These are phyloP conservation scores for Tenthredo mesomela DNA, from an alignment of 2,888 invertebrate genomes.

Conservation along the genomic window DNA sequence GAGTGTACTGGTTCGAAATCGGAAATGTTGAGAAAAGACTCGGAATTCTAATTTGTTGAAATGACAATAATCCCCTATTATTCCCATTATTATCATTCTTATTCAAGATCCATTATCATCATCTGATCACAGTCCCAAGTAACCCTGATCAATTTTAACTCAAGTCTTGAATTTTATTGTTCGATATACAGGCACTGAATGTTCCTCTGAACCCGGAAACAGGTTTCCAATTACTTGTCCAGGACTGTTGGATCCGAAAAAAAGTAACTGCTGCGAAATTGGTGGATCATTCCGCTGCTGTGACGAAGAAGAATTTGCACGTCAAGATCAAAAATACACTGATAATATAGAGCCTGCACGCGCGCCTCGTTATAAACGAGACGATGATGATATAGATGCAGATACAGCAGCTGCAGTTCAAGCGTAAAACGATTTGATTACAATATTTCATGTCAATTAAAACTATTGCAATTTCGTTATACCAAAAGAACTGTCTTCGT, in stretches of 20 bases:
- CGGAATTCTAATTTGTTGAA: not conserved
- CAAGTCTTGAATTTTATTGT: not conserved
- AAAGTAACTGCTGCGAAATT: not conserved
- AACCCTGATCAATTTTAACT: not conserved
- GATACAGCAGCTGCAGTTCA: no score
- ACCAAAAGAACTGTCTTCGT: no score
- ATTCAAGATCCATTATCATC: not conserved
- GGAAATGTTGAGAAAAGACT: not conserved
- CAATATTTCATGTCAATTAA: not conserved
- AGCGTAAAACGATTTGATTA: not conserved
- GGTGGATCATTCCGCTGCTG: constrained; percentile 59
- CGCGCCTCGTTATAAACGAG: not conserved
- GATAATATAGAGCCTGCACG: not conserved
- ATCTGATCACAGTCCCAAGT: not conserved
- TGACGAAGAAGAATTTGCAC: constrained; percentile 58
- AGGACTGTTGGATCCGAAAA: not conserved
- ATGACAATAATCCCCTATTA: not conserved
- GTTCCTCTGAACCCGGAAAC: not conserved
- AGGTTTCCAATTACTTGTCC: not conserved
- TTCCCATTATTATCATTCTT: not conserved
- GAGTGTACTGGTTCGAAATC: not conserved
- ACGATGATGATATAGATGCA: no score
- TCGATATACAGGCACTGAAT: not conserved
- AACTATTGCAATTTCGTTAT: no score
- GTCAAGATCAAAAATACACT: constrained; percentile 16